These are phyloP conservation scores for Linnaemya vulpina DNA, from an alignment of 2,888 invertebrate species.

Conservation along the genomic window DNA sequence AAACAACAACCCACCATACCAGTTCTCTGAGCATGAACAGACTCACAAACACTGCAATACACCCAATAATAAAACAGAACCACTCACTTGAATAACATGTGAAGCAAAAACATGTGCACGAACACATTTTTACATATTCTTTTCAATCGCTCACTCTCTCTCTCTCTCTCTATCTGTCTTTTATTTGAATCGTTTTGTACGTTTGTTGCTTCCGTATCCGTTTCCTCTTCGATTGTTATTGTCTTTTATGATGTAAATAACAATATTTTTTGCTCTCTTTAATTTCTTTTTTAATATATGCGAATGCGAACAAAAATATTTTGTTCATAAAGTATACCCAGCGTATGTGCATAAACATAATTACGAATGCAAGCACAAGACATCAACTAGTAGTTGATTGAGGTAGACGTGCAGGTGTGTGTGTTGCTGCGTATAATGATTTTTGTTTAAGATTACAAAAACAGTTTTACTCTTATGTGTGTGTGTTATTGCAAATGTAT, in stretches of 20 bases:
- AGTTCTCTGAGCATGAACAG: not conserved
- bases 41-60: not conserved
- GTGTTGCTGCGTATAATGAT: not conserved
- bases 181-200: conserved; percentile 31
- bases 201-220: conserved; percentile 60
- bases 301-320: conserved; percentile 31
- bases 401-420: conserved; percentile 1
- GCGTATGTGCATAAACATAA: not conserved
- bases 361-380: conserved; percentile 25
- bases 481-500: not conserved
- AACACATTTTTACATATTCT: not conserved
- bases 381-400: conserved; percentile 44
- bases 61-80: not conserved
- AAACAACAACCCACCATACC: not conserved
- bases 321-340: conserved; percentile 27
- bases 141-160: not conserved
- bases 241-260: conserved; percentile 40
- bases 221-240: conserved; percentile 60
- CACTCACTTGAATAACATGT: not conserved
- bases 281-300: not conserved
- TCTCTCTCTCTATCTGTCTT: not conserved
- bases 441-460: not conserved
- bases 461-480: not conserved
- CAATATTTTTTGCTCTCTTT: conserved; percentile 5
- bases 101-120: conserved; percentile 20